Conservation (phyloP, 92 coral and sea anemone species). For the Epizoanthus ramosus region DNA sequence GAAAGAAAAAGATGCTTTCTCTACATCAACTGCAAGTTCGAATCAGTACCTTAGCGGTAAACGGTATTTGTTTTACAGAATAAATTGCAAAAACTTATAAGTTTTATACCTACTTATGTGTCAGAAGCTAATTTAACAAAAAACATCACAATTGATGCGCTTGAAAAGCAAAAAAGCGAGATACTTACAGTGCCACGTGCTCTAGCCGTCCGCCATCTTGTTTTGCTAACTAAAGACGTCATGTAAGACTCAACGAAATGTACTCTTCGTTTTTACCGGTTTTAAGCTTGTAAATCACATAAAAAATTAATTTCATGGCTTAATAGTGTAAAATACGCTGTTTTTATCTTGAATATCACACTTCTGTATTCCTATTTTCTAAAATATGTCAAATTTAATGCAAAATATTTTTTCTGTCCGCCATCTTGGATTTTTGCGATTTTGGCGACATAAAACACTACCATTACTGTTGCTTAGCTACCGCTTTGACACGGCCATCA, state of each 20-base stretch:
- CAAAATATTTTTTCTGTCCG: neutral
- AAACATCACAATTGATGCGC: conserved; percentile 17
- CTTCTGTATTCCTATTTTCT: neutral
- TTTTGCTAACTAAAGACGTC: conserved; percentile 21
- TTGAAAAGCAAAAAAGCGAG: conserved; percentile 8
- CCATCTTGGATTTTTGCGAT: conserved; percentile 6
- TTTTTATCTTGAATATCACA: conserved; percentile 4
- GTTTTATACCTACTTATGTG: conserved; percentile 17
- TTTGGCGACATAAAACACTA: neutral
- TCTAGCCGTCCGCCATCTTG: conserved; percentile 35
- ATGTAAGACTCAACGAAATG: conserved; percentile 23
- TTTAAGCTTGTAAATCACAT: conserved; percentile 4
- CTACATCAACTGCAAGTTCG: conserved; percentile 17
- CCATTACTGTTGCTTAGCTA: conserved; percentile 17
- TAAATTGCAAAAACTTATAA: conserved; percentile 7
- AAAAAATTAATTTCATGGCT: conserved; percentile 11
- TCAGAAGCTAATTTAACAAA: conserved; percentile 24
- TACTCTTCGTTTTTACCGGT: conserved; percentile 12
- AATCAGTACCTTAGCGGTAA: neutral
- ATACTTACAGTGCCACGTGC: conserved; percentile 37
- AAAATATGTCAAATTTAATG: conserved; percentile 6
- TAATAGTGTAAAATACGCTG: conserved; percentile 14
- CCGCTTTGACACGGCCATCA: conserved; percentile 27
- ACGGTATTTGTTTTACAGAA: conserved; percentile 1
- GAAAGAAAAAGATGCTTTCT: neutral